phyloP scores from a whole-genome alignment of 2,113 vertebrate species.

The Chinchilla lanigera region DNA sequence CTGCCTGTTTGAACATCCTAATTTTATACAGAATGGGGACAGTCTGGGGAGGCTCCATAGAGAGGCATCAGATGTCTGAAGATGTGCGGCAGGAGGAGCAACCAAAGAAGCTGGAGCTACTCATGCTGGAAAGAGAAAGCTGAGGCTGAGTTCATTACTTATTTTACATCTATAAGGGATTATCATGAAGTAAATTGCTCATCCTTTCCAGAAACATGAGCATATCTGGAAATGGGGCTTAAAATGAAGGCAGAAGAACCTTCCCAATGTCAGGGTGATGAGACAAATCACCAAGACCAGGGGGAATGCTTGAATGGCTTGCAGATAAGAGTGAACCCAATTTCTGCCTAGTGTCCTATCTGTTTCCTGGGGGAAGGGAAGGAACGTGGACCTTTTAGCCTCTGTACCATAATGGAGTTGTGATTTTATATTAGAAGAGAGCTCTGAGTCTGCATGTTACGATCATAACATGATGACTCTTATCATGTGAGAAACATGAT shows the following conservation, averaged over 20 bases:
- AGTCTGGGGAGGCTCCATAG: background rate
- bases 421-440: constrained; percentile 26
- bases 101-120: background rate
- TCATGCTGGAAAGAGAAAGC: constrained; percentile 37
- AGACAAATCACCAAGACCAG: background rate
- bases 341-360: background rate
- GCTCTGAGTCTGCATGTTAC: background rate
- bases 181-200: background rate
- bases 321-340: background rate
- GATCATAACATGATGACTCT: background rate
- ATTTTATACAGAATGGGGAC: constrained; percentile 46
- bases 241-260: background rate
- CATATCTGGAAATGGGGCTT: background rate
- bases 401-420: background rate
- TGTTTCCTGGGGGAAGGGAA: background rate
- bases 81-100: background rate
- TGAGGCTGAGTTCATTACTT: background rate
- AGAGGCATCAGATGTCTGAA: background rate
- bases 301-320: background rate
- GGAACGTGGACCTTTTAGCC: background rate
- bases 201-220: constrained; percentile 16
- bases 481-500: background rate
- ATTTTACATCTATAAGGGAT: background rate
- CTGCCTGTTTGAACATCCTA: background rate
- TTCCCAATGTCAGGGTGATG: background rate